Percentiles rank a stretch among this genome's conserved stretches.
These are phyloP conservation scores for Phacellophora camtschatica DNA, from an alignment of 30 jellyfish, hydroid and myxozoan genomes.

Conservation along the genomic window DNA sequence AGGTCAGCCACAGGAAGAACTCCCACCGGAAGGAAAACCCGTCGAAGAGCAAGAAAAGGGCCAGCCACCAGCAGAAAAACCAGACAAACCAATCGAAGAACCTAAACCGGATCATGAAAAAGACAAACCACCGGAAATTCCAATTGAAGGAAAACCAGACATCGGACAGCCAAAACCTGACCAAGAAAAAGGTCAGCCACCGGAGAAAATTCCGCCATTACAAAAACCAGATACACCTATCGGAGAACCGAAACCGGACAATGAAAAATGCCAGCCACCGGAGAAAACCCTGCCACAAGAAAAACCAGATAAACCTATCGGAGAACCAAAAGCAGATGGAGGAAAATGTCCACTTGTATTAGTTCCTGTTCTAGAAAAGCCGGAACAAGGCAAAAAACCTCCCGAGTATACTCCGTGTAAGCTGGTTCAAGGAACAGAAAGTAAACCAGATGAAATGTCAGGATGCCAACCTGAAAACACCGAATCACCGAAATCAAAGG, in stretches of 20 bases:
- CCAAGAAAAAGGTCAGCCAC: neutral
- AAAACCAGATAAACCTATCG: constrained; percentile 8
- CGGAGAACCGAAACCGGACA: constrained; percentile 7
- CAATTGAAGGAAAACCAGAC: neutral
- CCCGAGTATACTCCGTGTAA: neutral
- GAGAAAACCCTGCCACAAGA: constrained; percentile 20
- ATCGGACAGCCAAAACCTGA: neutral
- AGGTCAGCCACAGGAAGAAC: neutral
- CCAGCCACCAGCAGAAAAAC: neutral
- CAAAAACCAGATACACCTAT: neutral
- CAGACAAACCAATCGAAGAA: neutral
- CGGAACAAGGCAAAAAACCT: neutral
- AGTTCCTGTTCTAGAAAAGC: neutral
- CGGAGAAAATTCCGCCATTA: neutral
- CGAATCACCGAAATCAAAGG: constrained; percentile 19
- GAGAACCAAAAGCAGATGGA: neutral
- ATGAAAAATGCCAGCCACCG: constrained; percentile 10
- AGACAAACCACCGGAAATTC: constrained; percentile 2
- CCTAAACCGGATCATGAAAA: neutral
- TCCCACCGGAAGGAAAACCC: neutral
- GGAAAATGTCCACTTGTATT: neutral
- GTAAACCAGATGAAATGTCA: constrained; percentile 21
- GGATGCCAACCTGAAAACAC: constrained; percentile 1
- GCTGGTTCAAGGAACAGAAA: neutral
- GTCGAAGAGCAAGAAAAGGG: constrained; percentile 4